Evolutionary conservation across 2,113 vertebrate species (phyloP).

Genomic region (Pterocles orientalis): DNA sequence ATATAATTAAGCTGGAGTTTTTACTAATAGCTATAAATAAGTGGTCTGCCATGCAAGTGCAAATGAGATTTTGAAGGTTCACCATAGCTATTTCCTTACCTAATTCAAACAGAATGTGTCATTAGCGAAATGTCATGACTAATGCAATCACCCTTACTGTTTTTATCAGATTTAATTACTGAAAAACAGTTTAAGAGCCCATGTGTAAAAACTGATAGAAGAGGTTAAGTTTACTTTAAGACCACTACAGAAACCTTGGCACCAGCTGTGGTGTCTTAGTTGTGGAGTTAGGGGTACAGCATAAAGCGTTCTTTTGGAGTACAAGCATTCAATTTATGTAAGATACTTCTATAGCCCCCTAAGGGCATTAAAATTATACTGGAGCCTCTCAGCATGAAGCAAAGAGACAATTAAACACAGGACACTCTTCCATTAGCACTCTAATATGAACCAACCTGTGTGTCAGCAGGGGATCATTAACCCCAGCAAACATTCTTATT

Average conservation of each 20-base stretch:
- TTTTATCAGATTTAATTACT: background rate
- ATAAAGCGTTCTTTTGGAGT: background rate
- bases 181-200: background rate
- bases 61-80: background rate
- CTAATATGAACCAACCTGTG: background rate
- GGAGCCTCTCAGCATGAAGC: background rate
- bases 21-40: background rate
- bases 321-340: background rate
- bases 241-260: background rate
- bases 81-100: background rate
- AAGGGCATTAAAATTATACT: background rate
- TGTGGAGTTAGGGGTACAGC: background rate
- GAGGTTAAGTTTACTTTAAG: background rate
- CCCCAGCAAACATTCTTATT: background rate
- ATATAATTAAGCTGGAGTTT: background rate
- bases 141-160: background rate
- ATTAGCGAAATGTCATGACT: background rate
- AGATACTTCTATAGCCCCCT: background rate
- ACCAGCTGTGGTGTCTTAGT: background rate
- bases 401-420: background rate
- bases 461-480: background rate
- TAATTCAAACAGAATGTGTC: background rate
- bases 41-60: background rate
- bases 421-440: background rate
- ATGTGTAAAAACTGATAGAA: background rate